phyloP scores from a whole-genome alignment of 2,113 vertebrate species.

The Bettongia penicillata region DNA sequence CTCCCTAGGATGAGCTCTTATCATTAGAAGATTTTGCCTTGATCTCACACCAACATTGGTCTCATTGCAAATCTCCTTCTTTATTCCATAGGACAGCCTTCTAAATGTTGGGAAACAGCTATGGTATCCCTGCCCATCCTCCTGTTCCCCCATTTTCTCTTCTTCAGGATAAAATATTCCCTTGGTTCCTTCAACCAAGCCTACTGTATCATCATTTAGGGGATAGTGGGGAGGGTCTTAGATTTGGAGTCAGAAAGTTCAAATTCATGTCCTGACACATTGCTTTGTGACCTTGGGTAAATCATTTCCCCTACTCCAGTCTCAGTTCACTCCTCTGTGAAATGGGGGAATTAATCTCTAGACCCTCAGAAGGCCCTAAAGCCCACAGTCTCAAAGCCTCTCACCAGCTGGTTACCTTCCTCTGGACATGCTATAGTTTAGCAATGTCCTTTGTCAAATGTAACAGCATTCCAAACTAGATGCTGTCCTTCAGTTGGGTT shows the following conservation, averaged over 20 bases:
- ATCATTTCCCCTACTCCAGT: background rate
- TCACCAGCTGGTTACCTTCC: background rate
- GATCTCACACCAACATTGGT: background rate
- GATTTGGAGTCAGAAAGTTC: background rate
- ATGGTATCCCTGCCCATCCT: background rate
- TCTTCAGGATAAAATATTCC: background rate
- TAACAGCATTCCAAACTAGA: background rate
- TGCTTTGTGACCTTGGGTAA: background rate
- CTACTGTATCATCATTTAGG: background rate
- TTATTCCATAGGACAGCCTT: background rate
- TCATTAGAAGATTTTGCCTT: background rate
- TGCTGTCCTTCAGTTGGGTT: background rate
- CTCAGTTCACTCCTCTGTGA: background rate
- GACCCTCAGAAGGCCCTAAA: background rate
- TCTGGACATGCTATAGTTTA: background rate
- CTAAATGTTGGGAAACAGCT: background rate
- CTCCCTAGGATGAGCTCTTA: no score
- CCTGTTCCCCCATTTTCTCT: background rate
- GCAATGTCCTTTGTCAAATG: background rate
- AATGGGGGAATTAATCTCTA: background rate
- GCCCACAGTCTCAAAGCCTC: background rate
- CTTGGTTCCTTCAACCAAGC: background rate
- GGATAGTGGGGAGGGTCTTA: background rate
- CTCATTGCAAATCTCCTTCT: background rate
- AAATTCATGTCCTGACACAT: background rate